phyloP scores from a whole-genome alignment of 2,888 invertebrate species.

The Rosalia funebris region DNA sequence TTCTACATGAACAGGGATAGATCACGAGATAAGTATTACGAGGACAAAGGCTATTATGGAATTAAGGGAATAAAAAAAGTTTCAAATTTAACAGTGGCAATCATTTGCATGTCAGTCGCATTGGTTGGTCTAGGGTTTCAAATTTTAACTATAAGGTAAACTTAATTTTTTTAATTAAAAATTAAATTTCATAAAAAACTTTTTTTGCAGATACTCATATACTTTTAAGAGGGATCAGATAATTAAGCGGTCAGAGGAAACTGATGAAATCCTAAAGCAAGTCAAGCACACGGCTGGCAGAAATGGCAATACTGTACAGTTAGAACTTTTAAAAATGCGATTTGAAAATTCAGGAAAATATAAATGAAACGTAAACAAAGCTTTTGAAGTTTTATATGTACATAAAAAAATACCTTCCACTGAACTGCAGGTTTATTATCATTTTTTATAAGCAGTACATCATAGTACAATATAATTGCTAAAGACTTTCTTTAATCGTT shows the following conservation, averaged over 20 bases:
- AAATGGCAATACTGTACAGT: constrained; percentile 69
- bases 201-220: constrained; percentile 64
- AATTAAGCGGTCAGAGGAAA: constrained; percentile 65
- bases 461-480: too few species aligned
- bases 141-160: constrained; percentile 70
- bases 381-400: too few species aligned
- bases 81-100: constrained; percentile 71
- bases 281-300: constrained; percentile 67
- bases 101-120: constrained; percentile 69
- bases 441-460: too few species aligned
- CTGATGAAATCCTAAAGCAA: constrained; percentile 66
- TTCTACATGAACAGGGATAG: constrained; percentile 62
- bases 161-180: constrained; percentile 1
- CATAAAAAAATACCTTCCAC: too few species aligned
- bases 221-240: constrained; percentile 64
- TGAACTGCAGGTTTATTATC: too few species aligned
- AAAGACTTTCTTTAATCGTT: too few species aligned
- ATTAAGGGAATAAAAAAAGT: constrained; percentile 69
- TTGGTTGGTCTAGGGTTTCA: constrained; percentile 71
- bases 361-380: constrained; percentile 5
- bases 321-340: constrained; percentile 52
- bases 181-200: neutral
- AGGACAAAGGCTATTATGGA: constrained; percentile 71
- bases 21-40: constrained; percentile 52
- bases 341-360: constrained; percentile 17